Base-by-base conservation (phyloP, 2,888 invertebrate species). In the Sesia apiformis region DNA sequence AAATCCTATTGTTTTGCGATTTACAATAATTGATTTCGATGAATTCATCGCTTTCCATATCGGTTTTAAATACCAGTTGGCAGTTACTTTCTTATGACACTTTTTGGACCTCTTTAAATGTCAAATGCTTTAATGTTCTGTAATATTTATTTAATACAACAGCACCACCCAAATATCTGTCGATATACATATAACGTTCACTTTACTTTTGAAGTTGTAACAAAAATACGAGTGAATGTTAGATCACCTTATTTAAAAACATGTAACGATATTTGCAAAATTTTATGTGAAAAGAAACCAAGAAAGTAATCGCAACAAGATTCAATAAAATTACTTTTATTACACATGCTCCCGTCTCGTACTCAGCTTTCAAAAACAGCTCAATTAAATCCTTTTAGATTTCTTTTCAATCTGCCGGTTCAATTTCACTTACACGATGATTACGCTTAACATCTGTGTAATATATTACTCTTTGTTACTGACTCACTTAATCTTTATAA, bases 351-450 rank as follows among this genome's bases (percentile, higher is more conserved):
- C 7, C 23, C 8, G 46, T 46, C 23, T 46, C 46, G 46, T n/a
- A 8, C 8, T 50, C 38, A 38, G 42, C 50, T 50, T 50, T 50
- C 50, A 50, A 50, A 50, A 50, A 7, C 39, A 38, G 5, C 50
- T 50, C 71, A 69, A 72, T 72, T 69, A 69, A 74, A 76, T 76
- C 67, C 66, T 64, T 67, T 72, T 74, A 71, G 77, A 81, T 81
- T 81, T 84, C 78, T 77, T 79, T 76, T 73, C 73, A 70, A 77
- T 77, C 74, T 75, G 81, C 80, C 82, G 81, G 78, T 79, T 76
- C 68, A 76, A 70, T 82, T 83, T 83, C 81, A 72, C 78, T 73
- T 59, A 55, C 55, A 57, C 62, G 63, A 63, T 70, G 67, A 75
- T 77, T 72, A 70, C 71, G 62, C 67, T 66, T 75, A 69, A 63